A percentile compares a stretch with the other conserved stretches of the same genome.
Evolutionary conservation across 2,888 invertebrate genomes (phyloP).

Genomic region (Pollenia griseotomentosa): DNA sequence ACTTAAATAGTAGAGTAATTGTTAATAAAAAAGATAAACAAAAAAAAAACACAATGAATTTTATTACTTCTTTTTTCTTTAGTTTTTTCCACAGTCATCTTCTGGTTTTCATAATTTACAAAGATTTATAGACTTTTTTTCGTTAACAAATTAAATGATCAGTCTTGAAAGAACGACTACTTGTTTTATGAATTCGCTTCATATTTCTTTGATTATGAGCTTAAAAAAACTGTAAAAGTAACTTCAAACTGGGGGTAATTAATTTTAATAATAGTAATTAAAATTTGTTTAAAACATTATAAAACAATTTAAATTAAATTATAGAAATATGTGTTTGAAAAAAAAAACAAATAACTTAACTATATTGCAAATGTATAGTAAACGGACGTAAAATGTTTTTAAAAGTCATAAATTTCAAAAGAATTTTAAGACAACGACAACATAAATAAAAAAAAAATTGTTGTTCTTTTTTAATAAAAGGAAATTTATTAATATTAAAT

Average conservation of each 20-base stretch:
- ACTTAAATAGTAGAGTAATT: slow-evolving; percentile 18
- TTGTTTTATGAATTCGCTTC: slow-evolving; percentile 17
- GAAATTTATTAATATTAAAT: slow-evolving; percentile 44
- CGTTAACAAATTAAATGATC: too few relatives aligned
- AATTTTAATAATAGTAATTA: slow-evolving; percentile 66
- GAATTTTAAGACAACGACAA: background rate
- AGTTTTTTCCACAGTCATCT: background rate
- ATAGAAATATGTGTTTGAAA: background rate
- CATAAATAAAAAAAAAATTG: background rate
- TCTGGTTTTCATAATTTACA: background rate
- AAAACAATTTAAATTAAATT: slow-evolving; percentile 61
- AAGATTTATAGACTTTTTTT: background rate
- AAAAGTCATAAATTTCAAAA: slow-evolving; percentile 1
- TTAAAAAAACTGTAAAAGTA: background rate
- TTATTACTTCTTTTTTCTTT: background rate
- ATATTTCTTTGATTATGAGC: slow-evolving; percentile 22
- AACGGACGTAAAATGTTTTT: slow-evolving; percentile 1
- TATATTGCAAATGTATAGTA: background rate
- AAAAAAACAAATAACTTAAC: background rate
- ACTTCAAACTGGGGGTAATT: slow-evolving; percentile 27
- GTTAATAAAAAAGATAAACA: background rate
- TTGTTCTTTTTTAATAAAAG: slow-evolving; percentile 24
- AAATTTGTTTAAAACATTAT: slow-evolving; percentile 56
- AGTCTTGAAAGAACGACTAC: background rate
- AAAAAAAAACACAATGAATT: slow-evolving; percentile 26